A percentile compares a stretch with the other conserved stretches of the same genome.
These are phyloP conservation scores for Vireo altiloquus DNA, from an alignment of 2,113 vertebrate species.

Conservation along the genomic window DNA sequence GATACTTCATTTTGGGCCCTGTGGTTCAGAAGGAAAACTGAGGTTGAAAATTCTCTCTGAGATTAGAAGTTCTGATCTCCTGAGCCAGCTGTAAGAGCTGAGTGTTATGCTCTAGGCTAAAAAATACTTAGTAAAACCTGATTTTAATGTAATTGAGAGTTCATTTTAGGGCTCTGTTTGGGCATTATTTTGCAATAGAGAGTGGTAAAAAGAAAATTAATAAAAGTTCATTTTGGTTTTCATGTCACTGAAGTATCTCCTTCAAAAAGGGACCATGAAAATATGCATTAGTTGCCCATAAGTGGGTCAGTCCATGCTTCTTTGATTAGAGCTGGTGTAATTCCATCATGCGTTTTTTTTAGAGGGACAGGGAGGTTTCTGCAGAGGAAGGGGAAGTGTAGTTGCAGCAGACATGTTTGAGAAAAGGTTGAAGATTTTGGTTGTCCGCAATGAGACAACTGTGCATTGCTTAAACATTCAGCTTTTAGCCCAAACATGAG, in stretches of 20 bases:
- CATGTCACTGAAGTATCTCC: background rate
- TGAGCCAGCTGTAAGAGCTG: background rate
- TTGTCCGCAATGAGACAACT: background rate
- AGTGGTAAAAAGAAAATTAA: background rate
- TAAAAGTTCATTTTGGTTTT: background rate
- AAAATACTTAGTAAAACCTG: background rate
- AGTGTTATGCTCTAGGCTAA: background rate
- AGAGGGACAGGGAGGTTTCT: background rate
- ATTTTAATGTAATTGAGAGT: background rate
- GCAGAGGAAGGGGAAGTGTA: background rate
- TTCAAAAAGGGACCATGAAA: background rate
- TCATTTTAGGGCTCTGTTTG: background rate
- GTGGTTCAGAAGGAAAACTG: background rate
- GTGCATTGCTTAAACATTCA: background rate
- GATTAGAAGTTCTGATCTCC: background rate
- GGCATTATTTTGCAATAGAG: background rate
- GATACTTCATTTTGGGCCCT: background rate
- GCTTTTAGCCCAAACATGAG: background rate
- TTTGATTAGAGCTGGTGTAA: background rate
- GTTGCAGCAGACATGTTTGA: background rate
- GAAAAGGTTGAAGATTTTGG: background rate
- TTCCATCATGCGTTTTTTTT: rapidly evolving
- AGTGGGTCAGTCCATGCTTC: background rate
- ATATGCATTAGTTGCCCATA: background rate
- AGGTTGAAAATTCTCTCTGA: background rate